Base-by-base conservation (phyloP, 1,140 invertebrate species). In the Macrostomum lignano region DNA sequence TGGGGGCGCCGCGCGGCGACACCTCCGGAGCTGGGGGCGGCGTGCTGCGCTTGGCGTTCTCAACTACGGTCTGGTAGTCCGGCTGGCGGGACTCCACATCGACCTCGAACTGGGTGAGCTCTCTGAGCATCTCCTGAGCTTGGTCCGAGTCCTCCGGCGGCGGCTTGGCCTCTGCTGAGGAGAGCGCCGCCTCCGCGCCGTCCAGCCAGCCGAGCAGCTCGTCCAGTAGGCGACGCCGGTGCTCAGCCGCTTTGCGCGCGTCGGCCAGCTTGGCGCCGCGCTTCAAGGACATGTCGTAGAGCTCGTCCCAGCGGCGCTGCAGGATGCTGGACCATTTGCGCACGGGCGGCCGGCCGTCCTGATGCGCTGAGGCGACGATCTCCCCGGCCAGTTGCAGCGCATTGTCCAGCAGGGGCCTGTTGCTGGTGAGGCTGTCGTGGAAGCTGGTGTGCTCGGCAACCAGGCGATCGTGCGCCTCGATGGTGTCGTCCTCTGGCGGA, bases 251-350 rank as follows among this genome's bases (percentile, higher is more conserved):
- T 15, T 55, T 41, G n/a, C 70, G 44, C 40, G 65, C 65, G 33
- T 84, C 73, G 31, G 76, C 68, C 28, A 93, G 62, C 51, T 74
- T 72, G 40, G 70, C 65, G 37, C 75, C 71, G 22, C 78, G 65
- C 56, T 82, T 19, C 7, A 31, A 15, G 33, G 5, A 22, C 9
- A 24, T 24, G 9, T 9, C 32, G 10, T 38, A 34, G 26, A 56
- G 48, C 41, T 58, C 53, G 34, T 56, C 48, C 82, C 82, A 93
- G 41, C 82, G 63, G n/a, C 77, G 73, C 45, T 86, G 73, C 35
- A 93, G 82, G 33, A 91, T 84, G 1, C 77, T 81, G 29, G 91
- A 76, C 81, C 82, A 93, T 50, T 93, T 81, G 51, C 86, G 84
- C 46, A 94, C 81, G 11, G 86, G 77, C 20, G 70, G 68, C 10